Conservation (phyloP, 2,113 vertebrate genomes). For the Bettongia penicillata region DNA sequence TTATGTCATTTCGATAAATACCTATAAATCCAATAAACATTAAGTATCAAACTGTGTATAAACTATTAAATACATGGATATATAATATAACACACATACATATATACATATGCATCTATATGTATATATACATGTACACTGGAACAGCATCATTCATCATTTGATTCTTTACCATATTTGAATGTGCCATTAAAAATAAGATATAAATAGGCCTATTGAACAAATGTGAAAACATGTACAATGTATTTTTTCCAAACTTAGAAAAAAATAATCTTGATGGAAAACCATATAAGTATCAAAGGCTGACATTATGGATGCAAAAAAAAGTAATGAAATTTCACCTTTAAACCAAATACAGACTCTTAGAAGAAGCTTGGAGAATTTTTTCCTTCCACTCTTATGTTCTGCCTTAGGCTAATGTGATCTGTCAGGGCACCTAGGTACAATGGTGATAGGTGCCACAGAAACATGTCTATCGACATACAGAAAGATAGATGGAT, state of each 20-base stretch:
- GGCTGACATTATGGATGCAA: constrained; percentile 26
- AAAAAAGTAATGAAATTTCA: neutral
- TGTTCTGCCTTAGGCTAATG: neutral
- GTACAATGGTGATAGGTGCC: neutral
- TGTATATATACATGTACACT: neutral
- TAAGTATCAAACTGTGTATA: neutral
- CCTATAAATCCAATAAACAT: constrained; percentile 36
- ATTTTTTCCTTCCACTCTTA: neutral
- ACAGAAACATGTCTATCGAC: constrained; percentile 5
- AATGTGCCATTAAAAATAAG: neutral
- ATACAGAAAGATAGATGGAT: accelerated
- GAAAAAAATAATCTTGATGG: constrained; percentile 23
- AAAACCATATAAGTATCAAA: neutral
- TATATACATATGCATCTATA: too few relatives aligned
- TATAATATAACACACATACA: too few relatives aligned
- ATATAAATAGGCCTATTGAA: neutral
- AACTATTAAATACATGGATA: too few relatives aligned
- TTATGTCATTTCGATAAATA: constrained; percentile 23
- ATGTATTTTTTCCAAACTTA: constrained; percentile 16
- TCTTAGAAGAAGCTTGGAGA: neutral
- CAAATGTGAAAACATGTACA: constrained; percentile 18
- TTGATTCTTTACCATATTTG: neutral
- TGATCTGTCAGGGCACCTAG: neutral
- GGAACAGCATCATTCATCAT: neutral
- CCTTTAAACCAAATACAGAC: neutral